A percentile compares a stretch with the other conserved stretches of the same genome.
Evolutionary conservation across 2,797 vertebrate species (phyloP).

Genomic region (Chloroceryle inda): DNA sequence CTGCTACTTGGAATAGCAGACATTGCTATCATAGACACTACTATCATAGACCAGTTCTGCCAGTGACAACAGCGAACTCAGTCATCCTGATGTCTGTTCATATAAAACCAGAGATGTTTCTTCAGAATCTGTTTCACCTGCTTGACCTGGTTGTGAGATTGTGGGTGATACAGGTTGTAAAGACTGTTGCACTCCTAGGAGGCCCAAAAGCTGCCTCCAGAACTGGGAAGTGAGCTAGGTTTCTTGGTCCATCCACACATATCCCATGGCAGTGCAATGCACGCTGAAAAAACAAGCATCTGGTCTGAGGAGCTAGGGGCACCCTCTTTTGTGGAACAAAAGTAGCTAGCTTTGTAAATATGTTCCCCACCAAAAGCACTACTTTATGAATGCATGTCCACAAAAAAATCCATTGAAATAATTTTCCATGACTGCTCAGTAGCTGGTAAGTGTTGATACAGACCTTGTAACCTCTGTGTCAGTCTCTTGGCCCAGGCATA

Average conservation of each 20-base stretch:
- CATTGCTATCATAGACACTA: not conserved
- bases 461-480: rapidly evolving
- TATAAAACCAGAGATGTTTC: not conserved
- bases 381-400: not conserved
- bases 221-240: not conserved
- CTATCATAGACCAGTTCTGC: not conserved
- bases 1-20: not conserved
- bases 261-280: not conserved
- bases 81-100: not conserved
- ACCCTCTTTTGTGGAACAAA: not conserved
- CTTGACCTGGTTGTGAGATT: not conserved
- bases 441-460: not conserved
- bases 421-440: not conserved
- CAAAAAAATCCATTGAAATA: not conserved
- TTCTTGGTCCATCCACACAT: not conserved
- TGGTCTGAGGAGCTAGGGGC: not conserved
- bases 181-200: not conserved
- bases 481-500: not conserved
- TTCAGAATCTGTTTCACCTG: not conserved
- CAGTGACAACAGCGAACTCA: not conserved
- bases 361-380: not conserved
- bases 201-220: not conserved
- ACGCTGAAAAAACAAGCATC: rapidly evolving
- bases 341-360: rapidly evolving
- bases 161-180: not conserved